Evolutionary conservation across 2,113 vertebrate species (phyloP).

Genomic region (Takifugu bimaculatus): DNA sequence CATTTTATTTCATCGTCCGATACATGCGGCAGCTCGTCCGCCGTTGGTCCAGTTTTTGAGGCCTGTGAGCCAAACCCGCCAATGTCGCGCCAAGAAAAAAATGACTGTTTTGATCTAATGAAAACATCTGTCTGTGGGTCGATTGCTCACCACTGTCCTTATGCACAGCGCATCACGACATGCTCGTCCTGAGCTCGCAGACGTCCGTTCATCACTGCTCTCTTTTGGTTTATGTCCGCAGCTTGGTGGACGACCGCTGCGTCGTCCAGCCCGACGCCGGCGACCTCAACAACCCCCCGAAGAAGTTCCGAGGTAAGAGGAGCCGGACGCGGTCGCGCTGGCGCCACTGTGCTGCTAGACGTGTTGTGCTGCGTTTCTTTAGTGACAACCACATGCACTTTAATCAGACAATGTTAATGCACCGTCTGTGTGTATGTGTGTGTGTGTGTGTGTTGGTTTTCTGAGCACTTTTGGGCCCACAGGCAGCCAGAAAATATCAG

Average conservation of each 20-base stretch:
- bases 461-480: not conserved
- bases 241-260: constrained; percentile 97
- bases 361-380: constrained; percentile 59
- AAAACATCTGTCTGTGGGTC: too few species aligned
- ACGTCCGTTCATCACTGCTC: not conserved
- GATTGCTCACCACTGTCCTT: too few species aligned
- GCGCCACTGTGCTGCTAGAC: constrained; percentile 37
- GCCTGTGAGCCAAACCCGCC: too few species aligned
- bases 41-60: too few species aligned
- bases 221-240: constrained; percentile 56
- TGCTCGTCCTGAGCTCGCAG: too few species aligned
- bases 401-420: constrained; percentile 45
- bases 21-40: too few species aligned
- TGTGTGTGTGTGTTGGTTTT: constrained; percentile 8
- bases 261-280: constrained; percentile 96
- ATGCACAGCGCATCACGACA: too few species aligned
- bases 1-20: too few species aligned
- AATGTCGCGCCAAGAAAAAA: too few species aligned
- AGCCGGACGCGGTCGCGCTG: constrained; percentile 42
- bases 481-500: constrained; percentile 21
- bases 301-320: constrained; percentile 95
- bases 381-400: constrained; percentile 56
- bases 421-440: not conserved
- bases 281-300: constrained; percentile 95
- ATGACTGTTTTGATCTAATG: too few species aligned